A percentile compares a stretch with the other conserved stretches of the same genome.
Evolutionary conservation across 2,888 invertebrate genomes (phyloP).

Genomic region (Timema podura): DNA sequence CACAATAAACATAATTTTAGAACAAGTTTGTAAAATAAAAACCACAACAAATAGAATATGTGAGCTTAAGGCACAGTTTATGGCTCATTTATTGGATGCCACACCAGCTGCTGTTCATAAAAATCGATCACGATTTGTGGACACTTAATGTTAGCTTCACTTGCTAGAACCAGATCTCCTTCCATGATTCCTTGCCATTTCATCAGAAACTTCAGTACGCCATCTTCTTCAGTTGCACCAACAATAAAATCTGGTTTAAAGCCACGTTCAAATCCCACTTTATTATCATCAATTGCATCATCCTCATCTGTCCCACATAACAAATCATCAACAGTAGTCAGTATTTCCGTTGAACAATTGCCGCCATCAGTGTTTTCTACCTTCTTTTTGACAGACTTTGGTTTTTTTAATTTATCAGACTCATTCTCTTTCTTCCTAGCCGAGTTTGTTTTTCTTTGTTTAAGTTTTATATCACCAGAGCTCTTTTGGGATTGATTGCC

Average conservation of each 20-base stretch:
- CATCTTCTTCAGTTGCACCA: conserved; percentile 7
- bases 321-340: no score
- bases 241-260: conserved; percentile 9
- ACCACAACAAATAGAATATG: background rate
- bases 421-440: no score
- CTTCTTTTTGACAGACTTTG: background rate
- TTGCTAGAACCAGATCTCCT: conserved; percentile 2
- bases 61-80: background rate
- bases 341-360: no score
- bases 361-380: background rate
- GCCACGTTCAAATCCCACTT: conserved; percentile 9
- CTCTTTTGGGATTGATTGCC: no score
- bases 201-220: conserved; percentile 2
- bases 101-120: background rate
- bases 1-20: background rate
- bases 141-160: conserved; percentile 8
- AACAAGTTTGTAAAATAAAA: background rate
- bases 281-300: background rate
- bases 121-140: conserved; percentile 8
- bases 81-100: background rate
- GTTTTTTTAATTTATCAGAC: background rate
- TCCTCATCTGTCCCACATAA: no score
- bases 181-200: background rate
- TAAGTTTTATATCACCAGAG: no score
- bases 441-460: no score